A percentile compares a stretch with the other conserved stretches of the same genome.
Evolutionary conservation across 2,888 invertebrate species (phyloP).

Genomic region (Caenorhabditis angaria): DNA sequence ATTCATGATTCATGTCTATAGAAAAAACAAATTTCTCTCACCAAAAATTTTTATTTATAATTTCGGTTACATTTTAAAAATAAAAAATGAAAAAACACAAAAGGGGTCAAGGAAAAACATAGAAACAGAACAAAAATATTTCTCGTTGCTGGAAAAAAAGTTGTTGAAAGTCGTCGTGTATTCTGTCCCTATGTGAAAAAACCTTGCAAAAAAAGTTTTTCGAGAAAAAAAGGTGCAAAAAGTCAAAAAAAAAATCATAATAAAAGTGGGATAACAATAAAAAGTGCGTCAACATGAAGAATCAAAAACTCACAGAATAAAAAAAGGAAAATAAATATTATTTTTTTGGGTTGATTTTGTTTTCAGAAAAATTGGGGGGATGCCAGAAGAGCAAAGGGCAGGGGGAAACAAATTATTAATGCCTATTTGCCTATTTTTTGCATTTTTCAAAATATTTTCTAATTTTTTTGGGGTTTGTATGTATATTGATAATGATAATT

Average conservation of each 20-base stretch:
- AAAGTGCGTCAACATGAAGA: neutral
- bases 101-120: neutral
- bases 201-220: neutral
- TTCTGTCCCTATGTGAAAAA: neutral
- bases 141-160: neutral
- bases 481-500: too few relatives aligned
- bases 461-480: neutral
- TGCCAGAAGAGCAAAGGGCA: neutral
- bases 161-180: neutral
- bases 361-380: neutral
- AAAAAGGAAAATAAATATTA: neutral
- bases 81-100: too few relatives aligned
- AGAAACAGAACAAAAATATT: neutral
- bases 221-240: too few relatives aligned
- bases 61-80: too few relatives aligned
- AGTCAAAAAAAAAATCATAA: neutral
- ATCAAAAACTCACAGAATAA: neutral
- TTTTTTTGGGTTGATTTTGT: too few relatives aligned
- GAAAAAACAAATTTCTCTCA: neutral
- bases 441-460: neutral
- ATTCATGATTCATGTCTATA: neutral
- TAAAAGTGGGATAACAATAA: neutral
- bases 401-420: slow-evolving; percentile 13
- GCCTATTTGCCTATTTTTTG: slow-evolving; percentile 3
- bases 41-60: neutral